These are phyloP conservation scores for Xerus rutilus DNA, from an alignment of 2,797 vertebrate species.

Conservation along the genomic window DNA sequence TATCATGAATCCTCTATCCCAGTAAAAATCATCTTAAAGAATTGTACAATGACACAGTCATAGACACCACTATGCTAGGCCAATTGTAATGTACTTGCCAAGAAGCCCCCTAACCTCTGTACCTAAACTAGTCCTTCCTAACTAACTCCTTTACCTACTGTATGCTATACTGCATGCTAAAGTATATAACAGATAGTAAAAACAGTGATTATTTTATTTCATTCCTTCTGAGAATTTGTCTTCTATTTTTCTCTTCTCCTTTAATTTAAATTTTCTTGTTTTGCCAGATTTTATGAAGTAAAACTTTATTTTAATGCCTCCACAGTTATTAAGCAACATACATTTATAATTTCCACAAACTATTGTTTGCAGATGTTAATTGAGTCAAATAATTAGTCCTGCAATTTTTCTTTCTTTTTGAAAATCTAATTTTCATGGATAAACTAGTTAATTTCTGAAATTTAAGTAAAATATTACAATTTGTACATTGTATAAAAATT, in stretches of 20 bases:
- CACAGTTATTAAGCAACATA: background rate
- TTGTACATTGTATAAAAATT: conserved; percentile 5
- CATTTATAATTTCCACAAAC: background rate
- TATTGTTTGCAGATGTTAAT: background rate
- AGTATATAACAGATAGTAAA: background rate
- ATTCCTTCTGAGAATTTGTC: background rate
- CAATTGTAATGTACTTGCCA: background rate
- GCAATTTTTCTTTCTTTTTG: background rate
- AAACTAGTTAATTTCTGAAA: background rate
- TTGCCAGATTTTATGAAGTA: background rate
- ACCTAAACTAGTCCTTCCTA: background rate
- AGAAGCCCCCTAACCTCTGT: background rate
- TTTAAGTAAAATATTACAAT: conserved; percentile 43
- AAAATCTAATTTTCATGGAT: background rate
- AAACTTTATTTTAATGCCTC: background rate
- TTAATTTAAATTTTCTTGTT: background rate
- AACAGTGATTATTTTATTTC: background rate
- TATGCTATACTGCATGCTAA: background rate
- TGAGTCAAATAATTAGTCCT: background rate
- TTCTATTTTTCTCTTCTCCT: background rate
- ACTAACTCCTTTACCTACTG: background rate
- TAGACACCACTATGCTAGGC: accelerated
- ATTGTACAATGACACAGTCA: background rate
- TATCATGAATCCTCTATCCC: background rate
- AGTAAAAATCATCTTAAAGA: background rate